Evolutionary conservation across 2,797 vertebrate species (phyloP).

Genomic region (Ibycter americanus): DNA sequence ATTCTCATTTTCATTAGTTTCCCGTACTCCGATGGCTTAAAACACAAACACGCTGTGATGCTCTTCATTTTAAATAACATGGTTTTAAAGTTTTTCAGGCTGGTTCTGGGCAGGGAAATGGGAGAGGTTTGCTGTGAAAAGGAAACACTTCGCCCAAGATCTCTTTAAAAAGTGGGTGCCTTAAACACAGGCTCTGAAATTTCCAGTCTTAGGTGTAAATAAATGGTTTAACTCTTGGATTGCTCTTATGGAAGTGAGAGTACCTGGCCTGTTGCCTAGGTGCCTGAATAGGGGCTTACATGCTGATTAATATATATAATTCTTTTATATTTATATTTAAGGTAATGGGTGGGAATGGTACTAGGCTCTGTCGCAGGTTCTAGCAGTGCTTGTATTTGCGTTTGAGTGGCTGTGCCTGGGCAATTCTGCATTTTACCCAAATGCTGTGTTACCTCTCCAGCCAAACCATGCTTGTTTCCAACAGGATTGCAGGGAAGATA

Average conservation of each 20-base stretch:
- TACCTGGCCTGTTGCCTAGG: neutral
- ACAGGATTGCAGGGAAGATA: neutral
- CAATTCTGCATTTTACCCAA: neutral
- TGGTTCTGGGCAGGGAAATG: neutral
- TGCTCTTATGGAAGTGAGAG: neutral
- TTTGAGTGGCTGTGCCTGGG: neutral
- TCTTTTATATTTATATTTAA: neutral
- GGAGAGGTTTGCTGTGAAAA: neutral
- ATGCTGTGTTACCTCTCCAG: neutral
- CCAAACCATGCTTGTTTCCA: neutral
- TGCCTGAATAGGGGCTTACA: neutral
- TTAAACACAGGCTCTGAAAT: neutral
- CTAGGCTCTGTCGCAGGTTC: neutral
- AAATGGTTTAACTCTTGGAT: neutral
- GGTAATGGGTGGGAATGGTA: neutral
- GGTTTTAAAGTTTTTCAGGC: neutral
- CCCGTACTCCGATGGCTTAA: neutral
- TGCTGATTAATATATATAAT: neutral
- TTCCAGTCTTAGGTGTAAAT: neutral
- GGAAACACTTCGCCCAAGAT: neutral
- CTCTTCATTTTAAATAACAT: neutral
- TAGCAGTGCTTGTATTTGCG: neutral
- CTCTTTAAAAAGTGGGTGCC: neutral
- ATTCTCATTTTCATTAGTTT: neutral
- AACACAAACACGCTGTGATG: neutral